Base-by-base conservation (phyloP, 1,140 invertebrate species). In the Lordiphosa mommai region DNA sequence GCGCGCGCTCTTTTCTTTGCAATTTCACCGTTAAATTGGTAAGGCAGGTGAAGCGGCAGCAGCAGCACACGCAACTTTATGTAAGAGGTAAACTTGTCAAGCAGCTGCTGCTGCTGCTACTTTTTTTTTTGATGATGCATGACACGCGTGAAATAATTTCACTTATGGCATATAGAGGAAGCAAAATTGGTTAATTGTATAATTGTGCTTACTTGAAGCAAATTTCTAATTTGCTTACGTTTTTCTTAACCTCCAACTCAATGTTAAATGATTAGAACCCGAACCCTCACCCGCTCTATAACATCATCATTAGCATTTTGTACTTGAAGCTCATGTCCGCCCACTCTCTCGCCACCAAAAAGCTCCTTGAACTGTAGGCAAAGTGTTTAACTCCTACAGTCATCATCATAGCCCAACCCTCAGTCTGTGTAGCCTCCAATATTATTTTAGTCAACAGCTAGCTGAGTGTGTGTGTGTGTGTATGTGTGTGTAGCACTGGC, bases 381-480 rank as follows among this genome's bases (percentile, higher is more conserved):
- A 16, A 40, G 47, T 55, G 16, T 44, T 60, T 8, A n/a, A 32
- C 41, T 57, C 10, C 40, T 20, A 13, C 51, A 56, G 33, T 38
- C 29, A 30, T 51, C 29, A 30, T 51, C 34, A 16, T 14, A 10
- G 13, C 27, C 36, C 57, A 30, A 60, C 36, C 27, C 43, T 50
- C 51, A 44, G 41, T 46, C 48, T 50, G 59, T 52, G 67, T 76
- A 84, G 77, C 76, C 76, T 82, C 77, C 72, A 84, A 82, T 82
- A 76, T 82, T 82, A 82, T 82, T 82, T 82, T 82, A 82, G 77
- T 84, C 77, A 72, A 77, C 77, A 77, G 59, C 77, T 64, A 46
- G 61, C 51, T 37, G 6, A 9, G 44, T 44, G 37, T 53, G 8
- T 58, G 23, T 48, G 27, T 57, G 20, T 49, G 32, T 60, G 29